Conservation (phyloP, 2,888 invertebrate genomes). For the Balanococcus diminutus region DNA sequence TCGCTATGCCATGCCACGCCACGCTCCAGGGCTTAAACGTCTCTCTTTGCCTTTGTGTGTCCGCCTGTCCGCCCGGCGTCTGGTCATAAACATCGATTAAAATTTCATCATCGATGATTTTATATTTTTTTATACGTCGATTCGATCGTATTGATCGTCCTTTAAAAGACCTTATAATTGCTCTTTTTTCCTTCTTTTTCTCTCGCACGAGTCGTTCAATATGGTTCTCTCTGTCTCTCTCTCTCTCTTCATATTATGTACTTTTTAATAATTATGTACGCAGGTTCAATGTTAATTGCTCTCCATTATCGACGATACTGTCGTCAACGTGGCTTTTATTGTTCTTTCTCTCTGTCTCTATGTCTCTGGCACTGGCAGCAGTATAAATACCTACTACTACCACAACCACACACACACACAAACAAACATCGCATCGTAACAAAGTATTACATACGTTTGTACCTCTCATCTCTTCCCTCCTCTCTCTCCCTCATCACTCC, state of each 20-base stretch:
- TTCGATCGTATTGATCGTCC: not conserved
- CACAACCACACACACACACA: not conserved
- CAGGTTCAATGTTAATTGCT: conserved; percentile 28
- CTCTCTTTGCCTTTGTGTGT: not conserved
- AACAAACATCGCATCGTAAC: not conserved
- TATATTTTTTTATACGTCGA: not conserved
- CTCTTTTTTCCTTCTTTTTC: not conserved
- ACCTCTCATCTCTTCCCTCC: not conserved
- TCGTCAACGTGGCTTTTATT: not conserved
- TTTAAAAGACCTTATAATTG: not conserved
- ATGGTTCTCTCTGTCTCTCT: no score
- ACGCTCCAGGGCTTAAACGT: no score
- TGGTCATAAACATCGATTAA: no score
- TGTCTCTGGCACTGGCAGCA: no score
- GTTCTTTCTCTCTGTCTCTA: not conserved
- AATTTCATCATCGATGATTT: not conserved
- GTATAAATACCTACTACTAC: not conserved
- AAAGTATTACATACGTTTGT: not conserved
- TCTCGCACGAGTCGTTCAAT: not conserved
- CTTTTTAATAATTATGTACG: not conserved
- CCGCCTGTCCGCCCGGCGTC: not conserved
- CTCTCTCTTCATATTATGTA: not conserved
- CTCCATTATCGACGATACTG: not conserved
- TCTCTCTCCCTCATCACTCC: not conserved
- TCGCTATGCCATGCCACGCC: no score